Percentiles rank a stretch among this genome's conserved stretches.
phyloP scores from a whole-genome alignment of 2,888 invertebrate species.

The Agrotis exclamationis region DNA sequence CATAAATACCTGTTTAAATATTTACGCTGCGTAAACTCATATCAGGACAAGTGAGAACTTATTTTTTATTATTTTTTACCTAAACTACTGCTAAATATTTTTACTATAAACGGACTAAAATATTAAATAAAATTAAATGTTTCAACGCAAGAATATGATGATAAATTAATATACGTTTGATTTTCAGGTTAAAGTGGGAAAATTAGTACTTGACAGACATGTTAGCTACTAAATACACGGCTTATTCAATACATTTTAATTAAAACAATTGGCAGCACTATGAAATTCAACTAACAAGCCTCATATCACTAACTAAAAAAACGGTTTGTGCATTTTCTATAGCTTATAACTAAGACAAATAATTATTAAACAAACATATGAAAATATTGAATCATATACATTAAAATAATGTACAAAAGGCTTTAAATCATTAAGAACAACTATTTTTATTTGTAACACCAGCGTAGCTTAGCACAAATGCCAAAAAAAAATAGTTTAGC shows the following conservation, averaged over 20 bases:
- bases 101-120: too few relatives aligned
- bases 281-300: slow-evolving; percentile 56
- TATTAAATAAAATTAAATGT: too few relatives aligned
- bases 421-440: neutral
- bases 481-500: neutral
- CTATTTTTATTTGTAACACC: neutral
- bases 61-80: too few relatives aligned
- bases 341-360: slow-evolving; percentile 25
- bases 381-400: slow-evolving; percentile 13
- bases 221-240: slow-evolving; percentile 71
- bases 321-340: slow-evolving; percentile 41
- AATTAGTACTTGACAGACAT: slow-evolving; percentile 72
- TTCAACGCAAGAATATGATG: too few relatives aligned
- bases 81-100: too few relatives aligned
- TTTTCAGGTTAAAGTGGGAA: slow-evolving; percentile 4
- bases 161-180: too few relatives aligned
- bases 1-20: too few relatives aligned
- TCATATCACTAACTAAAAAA: slow-evolving; percentile 44
- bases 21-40: neutral
- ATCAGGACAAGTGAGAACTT: neutral
- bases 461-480: neutral
- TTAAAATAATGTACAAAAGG: neutral
- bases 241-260: slow-evolving; percentile 63
- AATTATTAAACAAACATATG: slow-evolving; percentile 1
- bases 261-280: slow-evolving; percentile 70